phyloP scores from a whole-genome alignment of 2,888 invertebrate genomes.

The Netelia inedita region DNA sequence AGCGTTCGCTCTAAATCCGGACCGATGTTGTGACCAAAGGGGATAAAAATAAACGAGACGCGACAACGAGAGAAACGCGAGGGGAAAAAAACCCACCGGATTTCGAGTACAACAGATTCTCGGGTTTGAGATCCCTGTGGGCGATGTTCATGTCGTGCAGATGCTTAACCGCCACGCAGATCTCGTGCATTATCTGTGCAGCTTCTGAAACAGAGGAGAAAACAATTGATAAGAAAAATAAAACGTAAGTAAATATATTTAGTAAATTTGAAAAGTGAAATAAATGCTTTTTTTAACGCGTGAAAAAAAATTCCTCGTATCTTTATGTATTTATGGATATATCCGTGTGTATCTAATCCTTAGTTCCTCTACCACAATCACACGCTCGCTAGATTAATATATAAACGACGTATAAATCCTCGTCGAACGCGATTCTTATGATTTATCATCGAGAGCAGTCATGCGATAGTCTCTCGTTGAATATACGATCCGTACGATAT shows the following conservation, averaged over 20 bases:
- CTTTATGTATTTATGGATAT: no score
- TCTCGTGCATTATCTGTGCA: slow-evolving; percentile 97
- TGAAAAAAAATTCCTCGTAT: no score
- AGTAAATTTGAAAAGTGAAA: no score
- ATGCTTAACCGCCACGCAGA: slow-evolving; percentile 97
- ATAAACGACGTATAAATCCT: slow-evolving; percentile 48
- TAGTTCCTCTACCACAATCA: no score
- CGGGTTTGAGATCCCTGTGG: slow-evolving; percentile 98
- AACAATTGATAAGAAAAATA: slow-evolving; percentile 11
- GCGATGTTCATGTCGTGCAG: slow-evolving; percentile 98
- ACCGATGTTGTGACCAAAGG: no score
- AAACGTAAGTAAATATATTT: no score
- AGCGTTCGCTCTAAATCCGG: no score
- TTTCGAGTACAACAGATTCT: slow-evolving; percentile 96
- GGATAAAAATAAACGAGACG: no score
- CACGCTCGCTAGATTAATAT: slow-evolving; percentile 42
- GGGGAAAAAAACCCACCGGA: slow-evolving; percentile 84
- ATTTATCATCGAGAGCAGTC: slow-evolving; percentile 54
- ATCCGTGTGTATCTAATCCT: no score
- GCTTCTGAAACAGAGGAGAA: slow-evolving; percentile 88
- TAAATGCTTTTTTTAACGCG: no score
- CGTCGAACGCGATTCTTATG: slow-evolving; percentile 46
- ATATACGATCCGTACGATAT: background rate
- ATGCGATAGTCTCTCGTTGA: slow-evolving; percentile 19
- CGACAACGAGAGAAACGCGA: background rate